Percentiles rank a stretch among this genome's conserved stretches.
These are phyloP conservation scores for Cerastoderma edule DNA, from an alignment of 2,888 invertebrate genomes.

Conservation along the genomic window DNA sequence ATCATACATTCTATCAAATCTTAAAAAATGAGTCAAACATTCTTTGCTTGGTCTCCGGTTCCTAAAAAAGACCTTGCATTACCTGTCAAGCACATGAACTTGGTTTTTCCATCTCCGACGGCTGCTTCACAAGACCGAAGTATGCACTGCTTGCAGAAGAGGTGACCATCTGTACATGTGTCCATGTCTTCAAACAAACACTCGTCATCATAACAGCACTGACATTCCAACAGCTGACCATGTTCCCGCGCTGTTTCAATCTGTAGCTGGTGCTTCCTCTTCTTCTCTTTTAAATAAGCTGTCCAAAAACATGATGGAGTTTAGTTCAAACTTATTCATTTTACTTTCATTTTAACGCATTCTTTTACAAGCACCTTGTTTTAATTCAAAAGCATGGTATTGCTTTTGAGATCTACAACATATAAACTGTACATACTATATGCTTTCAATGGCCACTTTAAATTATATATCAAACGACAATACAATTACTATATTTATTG, in stretches of 20 bases:
- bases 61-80: background rate
- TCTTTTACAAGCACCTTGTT: no score
- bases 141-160: constrained; percentile 81
- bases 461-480: no score
- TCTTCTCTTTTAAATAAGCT: constrained; percentile 61
- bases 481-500: no score
- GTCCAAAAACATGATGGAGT: background rate
- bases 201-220: constrained; percentile 86
- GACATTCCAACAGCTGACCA: constrained; percentile 85
- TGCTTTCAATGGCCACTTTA: no score
- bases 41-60: background rate
- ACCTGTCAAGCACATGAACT: constrained; percentile 85
- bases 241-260: constrained; percentile 80
- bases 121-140: constrained; percentile 73
- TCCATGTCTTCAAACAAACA: constrained; percentile 83
- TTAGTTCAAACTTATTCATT: no score
- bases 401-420: no score
- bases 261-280: constrained; percentile 47
- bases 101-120: constrained; percentile 73
- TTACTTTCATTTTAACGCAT: no score
- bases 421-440: no score
- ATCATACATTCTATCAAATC: background rate
- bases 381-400: no score
- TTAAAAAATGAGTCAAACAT: background rate
- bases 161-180: constrained; percentile 79